These are phyloP conservation scores for Encarsia formosa DNA, from an alignment of 2,888 invertebrate species.

Conservation along the genomic window DNA sequence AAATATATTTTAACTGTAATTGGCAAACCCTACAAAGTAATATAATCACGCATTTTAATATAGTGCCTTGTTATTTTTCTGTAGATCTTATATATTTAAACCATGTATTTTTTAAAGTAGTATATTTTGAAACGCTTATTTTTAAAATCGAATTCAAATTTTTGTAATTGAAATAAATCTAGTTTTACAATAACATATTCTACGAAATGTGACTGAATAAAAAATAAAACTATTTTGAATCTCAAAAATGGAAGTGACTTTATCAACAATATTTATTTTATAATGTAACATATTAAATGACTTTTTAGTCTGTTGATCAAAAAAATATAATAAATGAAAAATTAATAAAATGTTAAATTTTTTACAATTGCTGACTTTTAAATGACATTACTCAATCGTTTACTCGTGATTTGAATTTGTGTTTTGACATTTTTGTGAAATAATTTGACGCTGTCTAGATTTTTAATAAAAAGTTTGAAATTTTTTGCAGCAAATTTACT, in stretches of 20 bases:
- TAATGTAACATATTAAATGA: neutral
- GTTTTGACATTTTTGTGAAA: too few relatives aligned
- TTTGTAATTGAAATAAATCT: neutral
- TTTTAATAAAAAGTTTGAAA: too few relatives aligned
- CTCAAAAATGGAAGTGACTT: constrained; percentile 1
- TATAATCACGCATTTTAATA: constrained; percentile 10
- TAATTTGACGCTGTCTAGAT: too few relatives aligned
- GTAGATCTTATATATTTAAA: constrained; percentile 1
- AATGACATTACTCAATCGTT: neutral
- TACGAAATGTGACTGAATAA: constrained; percentile 8
- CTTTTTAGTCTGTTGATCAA: neutral
- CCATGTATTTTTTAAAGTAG: constrained; percentile 12
- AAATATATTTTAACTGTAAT: neutral
- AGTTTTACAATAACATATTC: too few relatives aligned
- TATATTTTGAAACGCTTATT: constrained; percentile 15
- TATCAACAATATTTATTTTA: neutral
- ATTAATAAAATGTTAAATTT: neutral
- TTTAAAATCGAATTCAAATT: neutral
- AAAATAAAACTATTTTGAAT: constrained; percentile 12
- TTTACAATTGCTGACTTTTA: neutral
- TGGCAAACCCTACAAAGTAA: constrained; percentile 9
- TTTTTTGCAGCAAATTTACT: too few relatives aligned
- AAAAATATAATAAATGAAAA: neutral
- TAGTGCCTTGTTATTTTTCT: constrained; percentile 14
- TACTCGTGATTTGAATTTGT: neutral